Conservation (phyloP, 2,888 invertebrate species). For the Temnothorax rugatulus region DNA sequence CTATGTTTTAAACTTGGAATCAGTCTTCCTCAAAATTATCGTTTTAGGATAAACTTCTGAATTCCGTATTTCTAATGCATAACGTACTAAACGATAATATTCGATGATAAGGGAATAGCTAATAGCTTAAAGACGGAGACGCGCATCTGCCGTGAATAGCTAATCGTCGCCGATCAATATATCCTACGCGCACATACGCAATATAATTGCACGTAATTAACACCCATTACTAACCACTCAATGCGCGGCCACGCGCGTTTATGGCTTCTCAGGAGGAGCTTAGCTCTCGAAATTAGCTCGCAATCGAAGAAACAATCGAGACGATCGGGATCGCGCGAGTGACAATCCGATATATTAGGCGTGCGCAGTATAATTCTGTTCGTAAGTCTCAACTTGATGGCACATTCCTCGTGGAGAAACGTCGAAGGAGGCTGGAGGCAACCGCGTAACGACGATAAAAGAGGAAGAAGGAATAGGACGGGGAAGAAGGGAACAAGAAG, state of each 20-base stretch:
- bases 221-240: conserved; percentile 54
- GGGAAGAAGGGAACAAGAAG: conserved; percentile 43
- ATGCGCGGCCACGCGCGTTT: conserved; percentile 45
- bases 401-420: conserved; percentile 37
- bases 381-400: conserved; percentile 54
- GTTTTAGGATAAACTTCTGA: background rate
- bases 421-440: conserved; percentile 8
- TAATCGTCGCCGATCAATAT: conserved; percentile 56
- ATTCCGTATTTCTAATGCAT: background rate
- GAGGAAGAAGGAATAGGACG: conserved; percentile 26
- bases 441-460: conserved; percentile 37
- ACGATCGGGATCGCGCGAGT: conserved; percentile 14
- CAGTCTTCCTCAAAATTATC: background rate
- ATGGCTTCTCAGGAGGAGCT: conserved; percentile 45
- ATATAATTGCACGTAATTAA: conserved; percentile 53
- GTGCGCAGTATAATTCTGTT: conserved; percentile 42
- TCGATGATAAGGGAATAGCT: conserved; percentile 36
- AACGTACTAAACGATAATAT: conserved; percentile 41
- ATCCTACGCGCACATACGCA: conserved; percentile 50
- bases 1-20: background rate
- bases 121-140: conserved; percentile 53
- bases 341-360: conserved; percentile 12
- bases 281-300: conserved; percentile 34
- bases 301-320: conserved; percentile 38
- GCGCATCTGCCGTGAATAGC: conserved; percentile 48